Evolutionary conservation across 2,888 invertebrate genomes (phyloP).

Genomic region (Drosophila longiperda): DNA sequence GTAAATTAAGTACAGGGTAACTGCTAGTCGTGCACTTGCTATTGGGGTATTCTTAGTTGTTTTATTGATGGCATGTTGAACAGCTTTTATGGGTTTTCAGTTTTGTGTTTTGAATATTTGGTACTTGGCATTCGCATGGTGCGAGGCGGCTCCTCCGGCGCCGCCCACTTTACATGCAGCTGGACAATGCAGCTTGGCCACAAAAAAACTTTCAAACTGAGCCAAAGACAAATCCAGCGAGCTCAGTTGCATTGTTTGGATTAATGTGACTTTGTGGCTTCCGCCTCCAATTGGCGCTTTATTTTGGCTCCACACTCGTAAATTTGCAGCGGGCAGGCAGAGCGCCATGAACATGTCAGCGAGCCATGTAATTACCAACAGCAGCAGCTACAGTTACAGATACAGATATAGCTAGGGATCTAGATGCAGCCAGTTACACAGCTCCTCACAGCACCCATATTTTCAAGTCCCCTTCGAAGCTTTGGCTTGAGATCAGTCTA

Average conservation of each 20-base stretch:
- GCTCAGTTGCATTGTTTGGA: slow-evolving; percentile 66
- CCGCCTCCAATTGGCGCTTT: slow-evolving; percentile 78
- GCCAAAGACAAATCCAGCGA: slow-evolving; percentile 18
- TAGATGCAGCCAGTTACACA: slow-evolving; percentile 21
- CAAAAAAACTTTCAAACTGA: slow-evolving; percentile 57
- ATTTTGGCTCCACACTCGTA: slow-evolving; percentile 57
- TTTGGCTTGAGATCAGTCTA: slow-evolving; percentile 18
- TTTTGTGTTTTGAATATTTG: slow-evolving; percentile 31
- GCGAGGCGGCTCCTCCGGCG: slow-evolving; percentile 37
- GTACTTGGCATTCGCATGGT: slow-evolving; percentile 19
- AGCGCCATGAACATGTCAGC: slow-evolving; percentile 79
- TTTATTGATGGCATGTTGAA: slow-evolving; percentile 80
- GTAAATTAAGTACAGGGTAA: neutral
- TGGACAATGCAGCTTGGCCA: slow-evolving; percentile 40
- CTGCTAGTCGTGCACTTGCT: neutral
- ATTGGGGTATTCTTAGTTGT: slow-evolving; percentile 10
- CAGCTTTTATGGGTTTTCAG: slow-evolving; percentile 77
- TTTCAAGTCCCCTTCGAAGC: slow-evolving; percentile 28
- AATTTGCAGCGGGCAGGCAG: slow-evolving; percentile 53
- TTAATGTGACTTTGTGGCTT: slow-evolving; percentile 72
- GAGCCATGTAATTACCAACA: slow-evolving; percentile 79
- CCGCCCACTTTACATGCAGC: slow-evolving; percentile 72
- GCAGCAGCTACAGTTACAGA: slow-evolving; percentile 39
- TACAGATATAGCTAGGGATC: slow-evolving; percentile 15
- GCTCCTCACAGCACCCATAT: slow-evolving; percentile 37